phyloP scores from a whole-genome alignment of 1,140 invertebrate genomes.

The Delia radicum region DNA sequence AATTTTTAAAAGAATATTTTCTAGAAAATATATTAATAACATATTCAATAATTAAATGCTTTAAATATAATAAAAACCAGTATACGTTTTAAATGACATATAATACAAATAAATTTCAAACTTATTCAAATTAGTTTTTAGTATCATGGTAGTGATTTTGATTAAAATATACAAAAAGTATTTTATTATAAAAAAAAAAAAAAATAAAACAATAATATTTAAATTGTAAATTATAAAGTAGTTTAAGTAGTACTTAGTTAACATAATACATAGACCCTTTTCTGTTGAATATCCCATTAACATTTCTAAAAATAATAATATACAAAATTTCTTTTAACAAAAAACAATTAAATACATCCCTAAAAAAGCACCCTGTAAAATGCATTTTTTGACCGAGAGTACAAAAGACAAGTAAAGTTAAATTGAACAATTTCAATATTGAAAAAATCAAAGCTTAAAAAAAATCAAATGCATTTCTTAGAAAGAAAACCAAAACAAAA shows the following conservation, averaged over 20 bases:
- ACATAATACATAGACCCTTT: background rate
- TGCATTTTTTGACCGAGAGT: conserved; percentile 22
- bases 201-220: no score
- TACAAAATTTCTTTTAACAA: background rate
- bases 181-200: no score
- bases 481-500: background rate
- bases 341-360: background rate
- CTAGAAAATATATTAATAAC: background rate
- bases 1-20: background rate
- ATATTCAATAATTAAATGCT: background rate
- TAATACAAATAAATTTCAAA: no score
- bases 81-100: background rate
- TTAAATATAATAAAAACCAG: background rate
- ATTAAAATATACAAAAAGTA: no score
- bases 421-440: background rate
- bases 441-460: conserved; percentile 7
- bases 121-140: no score
- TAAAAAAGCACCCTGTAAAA: conserved; percentile 20
- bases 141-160: no score
- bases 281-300: background rate
- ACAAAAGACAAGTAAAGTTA: conserved; percentile 14
- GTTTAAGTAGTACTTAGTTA: background rate
- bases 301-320: background rate
- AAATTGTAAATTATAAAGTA: background rate
- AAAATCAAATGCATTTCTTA: background rate